These are phyloP conservation scores for Neodon shergylaensis DNA, from an alignment of 2,113 vertebrate genomes.

Conservation along the genomic window DNA sequence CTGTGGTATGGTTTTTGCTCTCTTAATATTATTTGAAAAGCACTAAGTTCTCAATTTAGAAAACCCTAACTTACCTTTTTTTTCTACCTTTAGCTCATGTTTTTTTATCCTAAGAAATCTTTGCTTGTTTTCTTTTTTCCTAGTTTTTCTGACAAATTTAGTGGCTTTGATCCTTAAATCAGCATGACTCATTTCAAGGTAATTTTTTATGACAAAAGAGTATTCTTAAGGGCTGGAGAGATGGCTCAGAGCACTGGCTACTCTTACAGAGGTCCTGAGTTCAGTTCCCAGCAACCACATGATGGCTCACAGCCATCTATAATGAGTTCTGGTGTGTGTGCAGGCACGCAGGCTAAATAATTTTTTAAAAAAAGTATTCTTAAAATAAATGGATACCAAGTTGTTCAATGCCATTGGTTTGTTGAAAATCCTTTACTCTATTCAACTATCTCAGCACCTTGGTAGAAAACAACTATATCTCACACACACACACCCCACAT, in stretches of 20 bases:
- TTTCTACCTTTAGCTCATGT: background rate
- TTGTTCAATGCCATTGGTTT: background rate
- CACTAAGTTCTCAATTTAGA: background rate
- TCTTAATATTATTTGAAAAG: conserved; percentile 3
- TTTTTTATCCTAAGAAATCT: background rate
- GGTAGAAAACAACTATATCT: background rate
- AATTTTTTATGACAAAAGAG: background rate
- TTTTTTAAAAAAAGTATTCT: too few species aligned
- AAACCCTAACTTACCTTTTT: background rate
- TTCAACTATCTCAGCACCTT: background rate
- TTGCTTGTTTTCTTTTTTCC: background rate
- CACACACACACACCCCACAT: background rate
- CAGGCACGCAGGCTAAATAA: too few species aligned
- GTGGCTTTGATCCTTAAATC: background rate
- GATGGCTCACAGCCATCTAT: too few species aligned
- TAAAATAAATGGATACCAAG: too few species aligned
- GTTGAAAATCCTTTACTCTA: background rate
- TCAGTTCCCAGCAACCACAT: too few species aligned
- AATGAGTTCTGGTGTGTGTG: too few species aligned
- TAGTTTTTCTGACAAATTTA: background rate
- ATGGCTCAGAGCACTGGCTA: too few species aligned
- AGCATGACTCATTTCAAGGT: background rate
- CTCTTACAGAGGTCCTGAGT: too few species aligned
- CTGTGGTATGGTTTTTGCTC: background rate
- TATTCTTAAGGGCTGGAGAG: background rate